These are phyloP conservation scores for Botia kubotai DNA, from an alignment of 2,797 vertebrate species.

Conservation along the genomic window DNA sequence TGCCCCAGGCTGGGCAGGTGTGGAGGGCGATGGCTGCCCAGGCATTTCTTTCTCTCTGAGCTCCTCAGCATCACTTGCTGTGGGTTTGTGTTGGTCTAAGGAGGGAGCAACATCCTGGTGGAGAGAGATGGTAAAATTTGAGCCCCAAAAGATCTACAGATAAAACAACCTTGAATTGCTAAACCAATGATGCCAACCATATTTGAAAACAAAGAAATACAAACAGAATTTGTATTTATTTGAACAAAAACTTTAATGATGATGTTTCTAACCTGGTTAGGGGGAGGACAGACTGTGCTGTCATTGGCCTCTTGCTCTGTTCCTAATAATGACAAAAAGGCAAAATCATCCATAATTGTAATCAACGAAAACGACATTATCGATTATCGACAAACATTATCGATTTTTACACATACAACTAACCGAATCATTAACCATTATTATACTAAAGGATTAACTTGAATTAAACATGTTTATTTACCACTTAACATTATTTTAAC, in stretches of 20 bases:
- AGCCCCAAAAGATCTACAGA: not conserved
- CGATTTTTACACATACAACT: no score
- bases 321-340: constrained; percentile 37
- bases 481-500: no score
- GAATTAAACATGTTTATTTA: not conserved
- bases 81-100: constrained; percentile 69
- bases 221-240: not conserved
- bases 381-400: not conserved
- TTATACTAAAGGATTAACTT: not conserved
- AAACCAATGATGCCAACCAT: not conserved
- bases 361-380: not conserved
- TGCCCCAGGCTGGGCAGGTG: constrained; percentile 63
- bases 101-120: constrained; percentile 71
- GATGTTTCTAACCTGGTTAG: constrained; percentile 72
- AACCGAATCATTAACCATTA: no score
- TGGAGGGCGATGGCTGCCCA: constrained; percentile 65
- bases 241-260: not conserved
- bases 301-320: constrained; percentile 79
- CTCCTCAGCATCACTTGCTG: constrained; percentile 67
- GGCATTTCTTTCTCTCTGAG: constrained; percentile 72
- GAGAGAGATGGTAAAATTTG: constrained; percentile 51
- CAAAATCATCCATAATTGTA: constrained; percentile 2
- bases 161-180: not conserved
- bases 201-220: not conserved
- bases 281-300: constrained; percentile 68